Conservation (phyloP, 2,797 vertebrate genomes). For the Siniperca scherzeri region DNA sequence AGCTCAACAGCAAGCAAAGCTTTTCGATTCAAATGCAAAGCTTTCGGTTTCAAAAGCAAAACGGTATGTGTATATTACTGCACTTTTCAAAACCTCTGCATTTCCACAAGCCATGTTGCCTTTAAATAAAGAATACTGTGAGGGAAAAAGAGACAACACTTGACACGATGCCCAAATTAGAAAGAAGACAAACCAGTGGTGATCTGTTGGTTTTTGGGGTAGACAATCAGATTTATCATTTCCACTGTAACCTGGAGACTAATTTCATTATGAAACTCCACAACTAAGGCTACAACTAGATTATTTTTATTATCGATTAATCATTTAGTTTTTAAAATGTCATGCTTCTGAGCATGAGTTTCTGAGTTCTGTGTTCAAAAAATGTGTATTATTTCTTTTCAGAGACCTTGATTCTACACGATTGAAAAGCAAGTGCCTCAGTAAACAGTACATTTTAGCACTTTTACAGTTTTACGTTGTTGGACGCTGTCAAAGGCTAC, state of each 20-base stretch:
- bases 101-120: not conserved
- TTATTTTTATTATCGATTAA: not conserved
- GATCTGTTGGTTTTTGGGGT: not conserved
- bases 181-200: not conserved
- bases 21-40: too few relatives aligned
- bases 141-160: slow-evolving; percentile 9
- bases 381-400: slow-evolving; percentile 11
- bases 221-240: not conserved
- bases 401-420: slow-evolving; percentile 28
- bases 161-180: slow-evolving; percentile 13
- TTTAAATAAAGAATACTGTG: slow-evolving; percentile 19
- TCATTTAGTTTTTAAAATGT: not conserved
- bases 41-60: too few relatives aligned
- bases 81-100: slow-evolving; percentile 21
- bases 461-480: slow-evolving; percentile 12
- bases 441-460: slow-evolving; percentile 25
- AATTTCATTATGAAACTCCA: slow-evolving; percentile 6
- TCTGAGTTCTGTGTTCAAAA: not conserved
- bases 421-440: slow-evolving; percentile 38
- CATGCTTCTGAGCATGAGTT: too few relatives aligned
- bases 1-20: too few relatives aligned
- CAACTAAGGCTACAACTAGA: not conserved
- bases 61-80: too few relatives aligned
- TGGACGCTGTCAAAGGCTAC: slow-evolving; percentile 30
- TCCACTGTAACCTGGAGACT: slow-evolving; percentile 3